A percentile compares a stretch with the other conserved stretches of the same genome.
These are phyloP conservation scores for Antheraea assamensis DNA, from an alignment of 2,888 invertebrate genomes.

Conservation along the genomic window DNA sequence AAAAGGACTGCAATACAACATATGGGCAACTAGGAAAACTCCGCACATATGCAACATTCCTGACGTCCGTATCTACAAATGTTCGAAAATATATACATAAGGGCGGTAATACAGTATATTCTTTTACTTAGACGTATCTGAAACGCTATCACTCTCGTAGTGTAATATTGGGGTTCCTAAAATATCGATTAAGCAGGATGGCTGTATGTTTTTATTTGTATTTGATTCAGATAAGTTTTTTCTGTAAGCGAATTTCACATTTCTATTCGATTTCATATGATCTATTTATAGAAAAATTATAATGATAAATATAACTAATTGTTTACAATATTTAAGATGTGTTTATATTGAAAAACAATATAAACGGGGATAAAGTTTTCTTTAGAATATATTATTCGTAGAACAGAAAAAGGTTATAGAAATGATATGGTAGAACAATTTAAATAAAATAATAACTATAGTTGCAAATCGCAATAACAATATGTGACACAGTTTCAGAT, in stretches of 20 bases:
- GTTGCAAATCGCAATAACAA: no score
- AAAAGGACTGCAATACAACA: constrained; percentile 24
- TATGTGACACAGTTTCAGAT: no score
- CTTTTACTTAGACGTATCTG: neutral
- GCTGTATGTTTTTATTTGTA: neutral
- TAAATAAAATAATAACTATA: no score
- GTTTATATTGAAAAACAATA: no score
- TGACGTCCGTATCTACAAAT: constrained; percentile 14
- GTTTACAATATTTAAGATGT: no score
- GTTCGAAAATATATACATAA: neutral
- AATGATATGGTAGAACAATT: no score
- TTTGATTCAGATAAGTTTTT: neutral
- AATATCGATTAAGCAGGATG: neutral
- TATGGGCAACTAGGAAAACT: constrained; percentile 28
- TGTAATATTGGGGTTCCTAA: neutral
- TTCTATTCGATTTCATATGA: no score
- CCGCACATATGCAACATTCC: constrained; percentile 26
- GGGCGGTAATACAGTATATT: neutral
- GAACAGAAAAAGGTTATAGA: no score
- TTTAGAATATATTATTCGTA: no score
- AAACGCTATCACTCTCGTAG: neutral
- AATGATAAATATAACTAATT: no score
- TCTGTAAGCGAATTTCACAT: neutral
- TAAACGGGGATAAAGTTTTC: no score
- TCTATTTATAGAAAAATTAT: no score